Evolutionary conservation across 2,113 vertebrate genomes (phyloP), one percentile per base, ranked within the genome.

Genomic region (Rhabdomys dilectus): DNA sequence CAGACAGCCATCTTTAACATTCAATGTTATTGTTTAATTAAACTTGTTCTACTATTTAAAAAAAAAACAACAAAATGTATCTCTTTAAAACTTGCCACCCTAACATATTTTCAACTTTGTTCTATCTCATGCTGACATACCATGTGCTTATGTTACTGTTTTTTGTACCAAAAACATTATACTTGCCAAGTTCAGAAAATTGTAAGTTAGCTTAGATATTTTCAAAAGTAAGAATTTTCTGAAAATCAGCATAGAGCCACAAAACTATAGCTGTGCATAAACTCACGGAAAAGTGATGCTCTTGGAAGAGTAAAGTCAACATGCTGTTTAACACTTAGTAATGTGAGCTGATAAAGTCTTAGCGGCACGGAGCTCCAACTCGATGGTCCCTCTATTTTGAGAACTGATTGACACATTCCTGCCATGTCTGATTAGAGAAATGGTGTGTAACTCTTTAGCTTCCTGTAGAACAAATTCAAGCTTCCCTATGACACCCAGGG

Each of bases 1-100:
- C 45, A 82, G 22, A 48, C 12, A 22, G 24, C 42, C 58, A 80
- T 39, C 22, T 96, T 88, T 96, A 94, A 88, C 72, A 85, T 81
- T 11, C 75, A 93, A 0, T 85, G 16, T 51, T 88, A 29, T 88
- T 93, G 34, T 45, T 88, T 80, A 94, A 92, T 85, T 72, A 88
- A 58, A 94, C 13, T 86, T 86, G 36, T 90, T 81, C 4, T 66
- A 77, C 2, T 91, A 58, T n/a, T 5, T n/a, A 70, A 66, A 66
- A 66, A 36, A 36, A 68, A 64, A 26, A 6, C 5, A 36, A 70
- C 66, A 64, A 70, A 75, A 36, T 85, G 53, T 96, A 77, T 91
- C 51, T 93, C 51, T 60, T 80, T 53, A 96, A 60, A 8, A 81
- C n/a, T 91, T 93, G 73, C 8, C 1, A 66, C 26, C 36, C 9